phyloP scores from a whole-genome alignment of 2,797 vertebrate species.

The Malacoctenus gilli region DNA sequence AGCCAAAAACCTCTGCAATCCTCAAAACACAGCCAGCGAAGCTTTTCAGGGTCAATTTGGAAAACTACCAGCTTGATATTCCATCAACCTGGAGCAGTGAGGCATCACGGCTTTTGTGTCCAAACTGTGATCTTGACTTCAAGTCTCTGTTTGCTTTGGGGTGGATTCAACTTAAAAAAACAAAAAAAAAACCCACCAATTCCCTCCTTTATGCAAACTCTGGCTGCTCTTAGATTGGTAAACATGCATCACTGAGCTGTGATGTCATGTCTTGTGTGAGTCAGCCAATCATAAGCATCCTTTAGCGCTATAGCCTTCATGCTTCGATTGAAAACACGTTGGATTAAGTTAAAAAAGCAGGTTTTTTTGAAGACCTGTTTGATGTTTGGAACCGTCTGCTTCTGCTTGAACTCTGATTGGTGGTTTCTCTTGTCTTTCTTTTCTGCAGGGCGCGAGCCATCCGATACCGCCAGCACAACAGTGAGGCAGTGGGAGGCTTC shows the following conservation, averaged over 20 bases:
- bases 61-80: conserved; percentile 22
- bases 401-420: conserved; percentile 15
- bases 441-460: conserved; percentile 91
- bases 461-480: conserved; percentile 88
- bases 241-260: conserved; percentile 18
- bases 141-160: too few species aligned
- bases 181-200: conserved; percentile 19
- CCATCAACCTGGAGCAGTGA: conserved; percentile 21
- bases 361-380: conserved; percentile 17
- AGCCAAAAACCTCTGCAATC: too few species aligned
- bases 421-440: conserved; percentile 36
- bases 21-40: background rate
- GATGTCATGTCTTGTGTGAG: conserved; percentile 22
- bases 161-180: too few species aligned
- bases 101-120: conserved; percentile 27
- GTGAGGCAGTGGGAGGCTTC: conserved; percentile 94
- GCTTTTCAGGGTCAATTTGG: too few species aligned
- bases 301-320: too few species aligned
- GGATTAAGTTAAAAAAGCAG: conserved; percentile 15
- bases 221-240: conserved; percentile 17
- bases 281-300: background rate
- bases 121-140: conserved; percentile 28
- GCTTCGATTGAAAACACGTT: too few species aligned
- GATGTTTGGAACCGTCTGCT: conserved; percentile 2
- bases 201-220: conserved; percentile 14